Evolutionary conservation across 2,797 vertebrate genomes (phyloP).

Genomic region (Hippocampus kuda): DNA sequence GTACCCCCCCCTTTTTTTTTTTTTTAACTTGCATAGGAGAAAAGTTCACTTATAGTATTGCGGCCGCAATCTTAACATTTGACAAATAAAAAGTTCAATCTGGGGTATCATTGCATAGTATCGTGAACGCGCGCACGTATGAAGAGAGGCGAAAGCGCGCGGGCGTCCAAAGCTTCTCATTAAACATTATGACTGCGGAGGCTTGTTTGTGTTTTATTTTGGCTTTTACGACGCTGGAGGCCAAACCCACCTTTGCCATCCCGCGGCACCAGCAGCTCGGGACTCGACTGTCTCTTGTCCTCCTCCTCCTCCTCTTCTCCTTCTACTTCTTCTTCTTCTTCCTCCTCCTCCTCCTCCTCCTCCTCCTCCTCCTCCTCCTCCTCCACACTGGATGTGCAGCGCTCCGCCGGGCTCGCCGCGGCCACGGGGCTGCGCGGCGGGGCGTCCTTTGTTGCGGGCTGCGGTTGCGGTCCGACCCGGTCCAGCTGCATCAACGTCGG

Average conservation of each 20-base stretch:
- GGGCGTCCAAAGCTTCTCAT: conserved; percentile 75
- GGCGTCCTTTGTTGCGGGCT: conserved; percentile 67
- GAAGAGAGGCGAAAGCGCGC: conserved; percentile 29
- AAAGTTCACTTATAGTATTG: background rate
- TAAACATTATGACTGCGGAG: conserved; percentile 84
- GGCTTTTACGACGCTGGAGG: conserved; percentile 80
- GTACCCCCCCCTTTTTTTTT: background rate
- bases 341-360: conserved; percentile 67
- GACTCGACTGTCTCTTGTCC: conserved; percentile 85
- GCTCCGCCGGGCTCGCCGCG: conserved; percentile 76
- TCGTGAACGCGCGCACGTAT: background rate
- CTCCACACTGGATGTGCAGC: background rate
- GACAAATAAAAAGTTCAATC: background rate
- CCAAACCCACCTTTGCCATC: conserved; percentile 96
- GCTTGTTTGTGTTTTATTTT: conserved; percentile 82
- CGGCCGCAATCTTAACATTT: background rate
- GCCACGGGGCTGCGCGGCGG: conserved; percentile 71
- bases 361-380: conserved; percentile 79
- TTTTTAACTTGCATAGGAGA: background rate
- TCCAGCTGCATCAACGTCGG: conserved; percentile 86
- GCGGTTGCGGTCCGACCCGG: conserved; percentile 84
- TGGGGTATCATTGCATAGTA: background rate
- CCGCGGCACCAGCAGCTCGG: conserved; percentile 80
- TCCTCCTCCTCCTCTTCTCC: conserved; percentile 80
- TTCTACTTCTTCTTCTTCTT: conserved; percentile 75